Base-by-base conservation (phyloP, 1,140 invertebrate genomes). In the Micrasema longulum region DNA sequence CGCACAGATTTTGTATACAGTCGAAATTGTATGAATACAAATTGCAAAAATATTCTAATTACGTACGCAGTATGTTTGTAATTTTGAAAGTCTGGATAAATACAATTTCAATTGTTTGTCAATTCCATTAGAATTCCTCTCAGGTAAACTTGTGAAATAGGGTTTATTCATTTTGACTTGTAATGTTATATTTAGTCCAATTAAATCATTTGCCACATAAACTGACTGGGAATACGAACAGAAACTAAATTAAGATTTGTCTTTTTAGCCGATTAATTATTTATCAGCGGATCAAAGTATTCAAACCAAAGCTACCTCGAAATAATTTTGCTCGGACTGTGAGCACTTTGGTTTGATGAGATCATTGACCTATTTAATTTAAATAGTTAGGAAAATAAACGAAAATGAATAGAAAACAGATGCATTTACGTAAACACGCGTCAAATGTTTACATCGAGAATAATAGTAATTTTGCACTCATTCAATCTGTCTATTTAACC, bases 121-220 rank as follows among this genome's bases (percentile, higher is more conserved):
- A n/a, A 7, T 31, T 31, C 26, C 7, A 31, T 31, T 31, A 31
- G 26, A 7, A 55, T 55, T 26, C 52, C 5, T 16, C 6, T 4
- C 52, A 31, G 52, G 11, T 12, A 7, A 36, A 31, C 52, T 7
- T 14, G 26, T 31, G 2, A 31, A 31, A 31, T 31, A 31, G 7
- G 3, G 26, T 31, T 31, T 7, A 22, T 41, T 6, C 22, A 35
- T 20, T 38, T 60, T n/a, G 55, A 16, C 10, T 60, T 18, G 55
- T 60, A 60, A 60, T 60, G 22, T 41, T 11, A 9, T 41, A 20
- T 60, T 60, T 60, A 43, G 36, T 60, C 55, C 36, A 60, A 20
- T 60, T 60, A 22, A 41, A 60, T 9, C 5, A 41, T 41, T 22
- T 22, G 26, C 26, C 26, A 31, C 26, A 31, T 2, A 31, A 7